Base-by-base conservation (phyloP, 2,113 vertebrate genomes). In the Salvelinus fontinalis region DNA sequence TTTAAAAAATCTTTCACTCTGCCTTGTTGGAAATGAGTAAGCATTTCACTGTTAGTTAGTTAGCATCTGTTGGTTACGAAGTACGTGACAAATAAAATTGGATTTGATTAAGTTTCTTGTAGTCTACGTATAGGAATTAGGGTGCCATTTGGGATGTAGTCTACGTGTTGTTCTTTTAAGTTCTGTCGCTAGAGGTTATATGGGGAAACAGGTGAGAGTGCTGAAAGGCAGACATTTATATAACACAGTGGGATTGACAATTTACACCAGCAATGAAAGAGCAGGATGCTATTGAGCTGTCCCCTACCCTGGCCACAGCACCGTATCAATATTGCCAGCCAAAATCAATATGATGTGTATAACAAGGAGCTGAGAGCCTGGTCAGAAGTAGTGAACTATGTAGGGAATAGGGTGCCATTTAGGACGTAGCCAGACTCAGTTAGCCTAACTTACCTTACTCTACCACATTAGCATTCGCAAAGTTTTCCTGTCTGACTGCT, bases 401-500 rank as follows among this genome's bases (percentile, higher is more conserved):
- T 48, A 31, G 18, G 49, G 26, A 67, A 29, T 67, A 67, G 65
- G 24, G 51, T 18, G 16, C 51, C 16, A 18, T 18, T 16, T 54
- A 54, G 14, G 51, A 54, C 3, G 5, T 54, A 54, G 51, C 14
- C 3, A 18, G 51, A 54, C 51, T 16, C 51, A 54, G 51, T 54
- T 54, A 18, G 51, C 16, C 51, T 18, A 54, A 4, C 51, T 54
- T 3, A 5, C 16, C 51, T 54, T 54, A 62, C n/a, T 22, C 14
- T 62, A 22, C 59, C 67, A 20, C 67, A 68, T 68, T 68, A 39
- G 67, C 67, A 24, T 71, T 71, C 60, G 5, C 27, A 14, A 67
- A 44, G 31, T 34, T 29, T 68, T 20, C 31, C 7, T 68, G 67
- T 18, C 67, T 39, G 60, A 16, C 59, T 51, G 73, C 59, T 24